Evolutionary conservation across 2,797 vertebrate species (phyloP), one percentile per base, ranked within the genome.

Genomic region (Eutrigla gurnardus): DNA sequence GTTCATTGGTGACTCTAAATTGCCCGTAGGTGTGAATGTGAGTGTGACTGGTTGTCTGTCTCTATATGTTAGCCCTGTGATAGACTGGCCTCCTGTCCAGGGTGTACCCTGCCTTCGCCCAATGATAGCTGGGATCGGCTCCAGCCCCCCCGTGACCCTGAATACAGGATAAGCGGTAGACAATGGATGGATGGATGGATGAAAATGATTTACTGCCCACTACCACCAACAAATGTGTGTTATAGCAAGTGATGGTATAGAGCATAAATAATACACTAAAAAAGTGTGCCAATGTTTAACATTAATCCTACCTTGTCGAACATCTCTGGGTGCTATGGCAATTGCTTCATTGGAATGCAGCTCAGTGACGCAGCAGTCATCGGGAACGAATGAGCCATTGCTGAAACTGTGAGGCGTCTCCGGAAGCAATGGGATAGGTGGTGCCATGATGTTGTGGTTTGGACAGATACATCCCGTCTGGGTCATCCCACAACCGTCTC

Each of bases 391-490:
- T 2, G 95, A 94, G n/a, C 93, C 93, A 61, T 96, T 94, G 94
- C 90, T 86, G 87, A 86, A 88, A 43, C 75, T 88, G 68, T 96
- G 86, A 3, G 93, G 82, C 17, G 96, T 73, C 90, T 95, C 61
- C 0, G 93, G 77, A 6, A 93, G 80, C 86, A 96, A 0, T 13
- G 95, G 73, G 82, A 93, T 55, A 6, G 93, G 89, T 3, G 91
- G 91, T 0, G 88, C 90, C 90, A 92, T 89, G 84, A 91, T 91
- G 83, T 93, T 93, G 86, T 92, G 92, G 62, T 95, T 97, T 0
- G 95, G 94, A 87, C 97, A 99, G 78, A 96, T 96, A 83, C 97
- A 99, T 67, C 97, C 97, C 0, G 97, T 97, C 84, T 99, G 97
- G 58, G 97, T 96, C 84, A 98, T 96, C 75, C 96, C 96, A 10